phyloP scores from a whole-genome alignment of 2,888 invertebrate genomes.

The Craniophora ligustri region DNA sequence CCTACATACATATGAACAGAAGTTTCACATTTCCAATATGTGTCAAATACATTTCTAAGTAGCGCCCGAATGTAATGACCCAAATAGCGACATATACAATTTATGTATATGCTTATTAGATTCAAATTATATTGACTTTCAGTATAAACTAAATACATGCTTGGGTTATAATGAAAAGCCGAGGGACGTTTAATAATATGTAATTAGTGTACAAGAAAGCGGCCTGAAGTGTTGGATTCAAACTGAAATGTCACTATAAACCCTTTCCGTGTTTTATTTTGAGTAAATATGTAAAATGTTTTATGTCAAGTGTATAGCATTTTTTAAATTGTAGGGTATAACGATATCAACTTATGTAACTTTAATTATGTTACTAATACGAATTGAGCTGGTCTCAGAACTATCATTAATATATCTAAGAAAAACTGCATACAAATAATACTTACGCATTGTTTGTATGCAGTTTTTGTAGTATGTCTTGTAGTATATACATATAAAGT shows the following conservation, averaged over 20 bases:
- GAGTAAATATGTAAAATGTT: no score
- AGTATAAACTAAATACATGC: slow-evolving; percentile 25
- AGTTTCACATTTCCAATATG: slow-evolving; percentile 29
- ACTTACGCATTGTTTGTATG: no score
- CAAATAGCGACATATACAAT: slow-evolving; percentile 15
- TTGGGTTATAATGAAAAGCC: slow-evolving; percentile 38
- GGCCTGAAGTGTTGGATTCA: slow-evolving; percentile 22
- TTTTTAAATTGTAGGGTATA: no score
- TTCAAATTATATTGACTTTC: slow-evolving; percentile 21
- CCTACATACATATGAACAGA: slow-evolving; percentile 10
- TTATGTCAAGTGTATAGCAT: no score
- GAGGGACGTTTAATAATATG: slow-evolving; percentile 29
- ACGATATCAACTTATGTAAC: no score
- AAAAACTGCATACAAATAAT: no score
- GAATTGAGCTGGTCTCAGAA: no score
- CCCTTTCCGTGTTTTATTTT: slow-evolving; percentile 7
- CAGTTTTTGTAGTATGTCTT: no score
- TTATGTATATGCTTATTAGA: slow-evolving; percentile 24
- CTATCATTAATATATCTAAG: no score
- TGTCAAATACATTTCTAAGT: slow-evolving; percentile 42
- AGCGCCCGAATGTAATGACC: slow-evolving; percentile 40
- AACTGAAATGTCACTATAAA: slow-evolving; percentile 25
- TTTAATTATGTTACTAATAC: no score
- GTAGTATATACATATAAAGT: no score
- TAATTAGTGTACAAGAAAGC: slow-evolving; percentile 27